A percentile compares a stretch with the other conserved stretches of the same genome.
Evolutionary conservation across 1,140 invertebrate species (phyloP).

Genomic region (Tetramorium alpestre): DNA sequence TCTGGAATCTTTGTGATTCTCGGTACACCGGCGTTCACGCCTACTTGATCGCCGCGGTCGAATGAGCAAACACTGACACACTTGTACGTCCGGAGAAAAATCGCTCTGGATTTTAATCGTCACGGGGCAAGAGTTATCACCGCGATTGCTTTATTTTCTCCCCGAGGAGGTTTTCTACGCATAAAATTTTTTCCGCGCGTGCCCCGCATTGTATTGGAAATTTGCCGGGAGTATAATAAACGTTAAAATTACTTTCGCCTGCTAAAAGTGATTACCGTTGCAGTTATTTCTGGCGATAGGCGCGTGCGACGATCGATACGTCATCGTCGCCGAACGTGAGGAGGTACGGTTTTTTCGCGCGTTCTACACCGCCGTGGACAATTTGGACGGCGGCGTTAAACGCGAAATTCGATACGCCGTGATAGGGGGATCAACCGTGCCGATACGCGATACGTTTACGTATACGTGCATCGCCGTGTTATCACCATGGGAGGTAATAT

Average conservation of each 20-base stretch:
- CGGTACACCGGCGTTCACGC: neutral
- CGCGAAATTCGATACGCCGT: conserved; percentile 15
- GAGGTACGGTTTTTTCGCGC: neutral
- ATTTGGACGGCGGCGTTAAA: conserved; percentile 31
- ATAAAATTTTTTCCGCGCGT: neutral
- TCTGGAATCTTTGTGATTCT: neutral
- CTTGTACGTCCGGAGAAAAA: neutral
- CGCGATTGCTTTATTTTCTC: neutral
- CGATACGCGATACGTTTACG: conserved; percentile 23
- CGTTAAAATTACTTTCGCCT: conserved; percentile 42
- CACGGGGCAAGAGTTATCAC: neutral
- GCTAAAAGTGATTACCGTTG: conserved; percentile 41
- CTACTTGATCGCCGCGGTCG: neutral
- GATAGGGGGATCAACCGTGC: conserved; percentile 2
- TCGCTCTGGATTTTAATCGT: neutral
- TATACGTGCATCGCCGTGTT: conserved; percentile 37
- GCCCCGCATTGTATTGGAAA: neutral
- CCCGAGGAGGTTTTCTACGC: neutral
- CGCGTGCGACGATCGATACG: conserved; percentile 40
- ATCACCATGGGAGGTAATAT: conserved; percentile 66
- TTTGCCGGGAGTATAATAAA: neutral
- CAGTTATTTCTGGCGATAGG: conserved; percentile 44
- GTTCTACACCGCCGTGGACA: neutral
- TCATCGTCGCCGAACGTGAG: conserved; percentile 29
- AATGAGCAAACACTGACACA: neutral